Evolutionary conservation across 53 echinoderm and acorn worm genomes (phyloP).

Genomic region (Crossaster papposus): DNA sequence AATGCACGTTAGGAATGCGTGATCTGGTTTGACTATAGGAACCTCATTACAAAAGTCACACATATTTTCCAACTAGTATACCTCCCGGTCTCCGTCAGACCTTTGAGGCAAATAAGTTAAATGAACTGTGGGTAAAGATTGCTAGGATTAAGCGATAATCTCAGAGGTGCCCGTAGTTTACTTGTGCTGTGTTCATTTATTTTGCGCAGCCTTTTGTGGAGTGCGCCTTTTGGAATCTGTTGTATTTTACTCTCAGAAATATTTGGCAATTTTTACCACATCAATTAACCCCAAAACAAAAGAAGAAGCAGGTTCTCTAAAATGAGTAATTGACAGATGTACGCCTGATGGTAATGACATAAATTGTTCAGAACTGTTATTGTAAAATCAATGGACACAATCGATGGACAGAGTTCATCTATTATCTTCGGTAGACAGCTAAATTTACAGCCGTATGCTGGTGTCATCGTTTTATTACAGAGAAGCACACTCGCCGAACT

Average conservation of each 20-base stretch:
- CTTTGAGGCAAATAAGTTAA: not conserved
- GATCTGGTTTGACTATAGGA: conserved; percentile 15
- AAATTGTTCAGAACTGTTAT: not conserved
- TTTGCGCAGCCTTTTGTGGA: too few relatives aligned
- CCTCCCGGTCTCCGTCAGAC: not conserved
- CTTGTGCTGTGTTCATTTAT: too few relatives aligned
- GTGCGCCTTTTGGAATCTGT: too few relatives aligned
- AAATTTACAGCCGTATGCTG: too few relatives aligned
- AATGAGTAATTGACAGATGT: too few relatives aligned
- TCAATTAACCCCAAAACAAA: too few relatives aligned
- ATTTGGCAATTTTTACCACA: too few relatives aligned
- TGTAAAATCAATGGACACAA: too few relatives aligned
- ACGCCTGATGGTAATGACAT: too few relatives aligned
- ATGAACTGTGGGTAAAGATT: not conserved
- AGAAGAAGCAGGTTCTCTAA: too few relatives aligned
- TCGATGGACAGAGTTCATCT: not conserved
- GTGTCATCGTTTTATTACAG: too few relatives aligned
- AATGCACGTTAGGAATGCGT: conserved; percentile 23
- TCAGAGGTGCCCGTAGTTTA: not conserved
- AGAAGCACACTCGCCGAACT: too few relatives aligned
- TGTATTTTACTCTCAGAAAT: not conserved
- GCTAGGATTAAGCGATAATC: not conserved
- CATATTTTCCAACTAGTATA: not conserved
- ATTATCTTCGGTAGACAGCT: conserved; percentile 4
- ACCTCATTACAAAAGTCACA: not conserved